Percentiles rank a stretch among this genome's conserved stretches.
Conservation (phyloP, 2,888 invertebrate species). For the Chloroclysta siterata region DNA sequence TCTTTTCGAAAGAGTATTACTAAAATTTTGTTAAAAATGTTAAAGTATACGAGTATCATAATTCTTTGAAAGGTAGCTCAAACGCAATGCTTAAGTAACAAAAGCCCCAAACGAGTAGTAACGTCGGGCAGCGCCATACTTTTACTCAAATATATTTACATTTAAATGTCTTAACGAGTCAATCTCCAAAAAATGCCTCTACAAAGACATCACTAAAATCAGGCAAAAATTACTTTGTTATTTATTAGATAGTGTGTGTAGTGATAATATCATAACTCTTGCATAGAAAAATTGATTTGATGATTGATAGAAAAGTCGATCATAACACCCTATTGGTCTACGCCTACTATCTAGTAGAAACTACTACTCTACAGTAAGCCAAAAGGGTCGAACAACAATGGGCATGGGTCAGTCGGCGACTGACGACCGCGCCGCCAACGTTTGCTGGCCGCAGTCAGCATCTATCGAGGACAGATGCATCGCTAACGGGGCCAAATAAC, state of each 20-base stretch:
- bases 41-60: constrained; percentile 64
- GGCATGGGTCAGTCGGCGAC: constrained; percentile 56
- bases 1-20: constrained; percentile 66
- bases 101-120: constrained; percentile 78
- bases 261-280: constrained; percentile 81
- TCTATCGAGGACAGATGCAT: constrained; percentile 85
- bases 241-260: constrained; percentile 79
- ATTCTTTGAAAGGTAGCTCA: constrained; percentile 75
- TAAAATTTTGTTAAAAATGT: constrained; percentile 65
- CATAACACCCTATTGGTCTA: constrained; percentile 85
- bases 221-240: constrained; percentile 76
- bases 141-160: constrained; percentile 79
- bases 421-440: constrained; percentile 56
- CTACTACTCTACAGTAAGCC: constrained; percentile 83
- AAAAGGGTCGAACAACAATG: constrained; percentile 81
- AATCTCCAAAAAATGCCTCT: constrained; percentile 79
- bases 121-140: constrained; percentile 73
- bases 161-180: constrained; percentile 76
- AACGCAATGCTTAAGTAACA: constrained; percentile 63
- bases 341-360: constrained; percentile 82
- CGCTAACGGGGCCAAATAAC: constrained; percentile 86
- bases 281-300: constrained; percentile 81
- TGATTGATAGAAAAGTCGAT: constrained; percentile 83
- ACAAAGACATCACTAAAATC: constrained; percentile 81
- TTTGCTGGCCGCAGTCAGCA: constrained; percentile 65